These are phyloP conservation scores for Hybos culiciformis DNA, from an alignment of 2,888 invertebrate species.

Conservation along the genomic window DNA sequence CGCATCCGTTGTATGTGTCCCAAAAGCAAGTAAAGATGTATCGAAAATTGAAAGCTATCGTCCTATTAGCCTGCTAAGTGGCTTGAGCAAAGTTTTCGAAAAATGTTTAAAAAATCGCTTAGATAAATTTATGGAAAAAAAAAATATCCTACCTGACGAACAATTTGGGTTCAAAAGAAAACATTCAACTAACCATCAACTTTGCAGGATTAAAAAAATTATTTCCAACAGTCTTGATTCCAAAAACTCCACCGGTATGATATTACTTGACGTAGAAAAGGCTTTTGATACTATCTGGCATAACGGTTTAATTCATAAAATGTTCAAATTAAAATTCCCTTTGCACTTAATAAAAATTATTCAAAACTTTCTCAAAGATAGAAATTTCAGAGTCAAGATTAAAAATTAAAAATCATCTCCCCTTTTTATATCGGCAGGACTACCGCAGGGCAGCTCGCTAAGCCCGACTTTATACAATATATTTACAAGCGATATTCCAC, in stretches of 20 bases:
- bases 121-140: slow-evolving; percentile 6
- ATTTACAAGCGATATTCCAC: too few relatives aligned
- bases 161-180: slow-evolving; percentile 14
- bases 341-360: slow-evolving; percentile 16
- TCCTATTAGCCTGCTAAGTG: slow-evolving; percentile 12
- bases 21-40: too few relatives aligned
- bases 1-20: too few relatives aligned
- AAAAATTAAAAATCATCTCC: too few relatives aligned
- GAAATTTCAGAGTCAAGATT: too few relatives aligned
- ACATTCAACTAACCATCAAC: slow-evolving; percentile 22
- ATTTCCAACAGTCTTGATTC: slow-evolving; percentile 17
- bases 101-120: slow-evolving; percentile 10
- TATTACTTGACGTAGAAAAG: slow-evolving; percentile 22
- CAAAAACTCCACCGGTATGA: slow-evolving; percentile 17
- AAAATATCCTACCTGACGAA: slow-evolving; percentile 7
- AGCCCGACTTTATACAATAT: too few relatives aligned
- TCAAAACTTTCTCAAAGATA: slow-evolving; percentile 3
- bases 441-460: too few relatives aligned
- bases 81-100: slow-evolving; percentile 12
- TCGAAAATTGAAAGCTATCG: slow-evolving; percentile 6
- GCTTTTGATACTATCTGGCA: slow-evolving; percentile 28
- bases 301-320: slow-evolving; percentile 18
- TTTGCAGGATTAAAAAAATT: slow-evolving; percentile 17
- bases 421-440: too few relatives aligned
- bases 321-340: slow-evolving; percentile 15